A percentile compares a stretch with the other conserved stretches of the same genome.
These are phyloP conservation scores for Bugulina stolonifera DNA, from an alignment of 2,888 invertebrate genomes.

Conservation along the genomic window DNA sequence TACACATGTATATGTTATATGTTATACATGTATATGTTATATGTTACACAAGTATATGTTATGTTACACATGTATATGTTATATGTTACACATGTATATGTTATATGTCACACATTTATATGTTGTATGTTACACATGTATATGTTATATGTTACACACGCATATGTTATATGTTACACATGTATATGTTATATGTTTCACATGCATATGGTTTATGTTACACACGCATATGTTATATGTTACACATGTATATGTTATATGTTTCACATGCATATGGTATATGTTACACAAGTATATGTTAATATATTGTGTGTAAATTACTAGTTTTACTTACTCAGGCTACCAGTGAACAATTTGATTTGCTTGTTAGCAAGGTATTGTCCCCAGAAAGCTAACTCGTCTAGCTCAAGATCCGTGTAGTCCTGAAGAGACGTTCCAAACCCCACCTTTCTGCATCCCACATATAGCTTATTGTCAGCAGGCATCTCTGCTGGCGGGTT, in stretches of 20 bases:
- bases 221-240: neutral
- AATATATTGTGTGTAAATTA: no score
- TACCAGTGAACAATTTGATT: neutral
- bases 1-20: no score
- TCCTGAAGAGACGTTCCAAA: neutral
- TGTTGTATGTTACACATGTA: neutral
- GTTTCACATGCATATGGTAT: no score
- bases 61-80: neutral
- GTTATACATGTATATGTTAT: neutral
- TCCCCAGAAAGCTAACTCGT: conserved; percentile 23
- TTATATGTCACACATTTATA: neutral
- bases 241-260: no score
- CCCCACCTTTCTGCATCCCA: conserved; percentile 15
- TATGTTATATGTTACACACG: neutral
- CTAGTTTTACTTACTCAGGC: conserved; percentile 22
- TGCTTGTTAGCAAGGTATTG: neutral
- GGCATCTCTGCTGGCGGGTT: neutral
- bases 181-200: neutral
- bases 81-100: no score
- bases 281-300: no score
- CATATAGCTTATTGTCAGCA: conserved; percentile 11
- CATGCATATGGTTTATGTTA: neutral
- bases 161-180: neutral
- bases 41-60: neutral
- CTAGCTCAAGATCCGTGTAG: neutral